These are phyloP conservation scores for Leptobrachium ailaonicum DNA, from an alignment of 2,113 vertebrate genomes.

Conservation along the genomic window DNA sequence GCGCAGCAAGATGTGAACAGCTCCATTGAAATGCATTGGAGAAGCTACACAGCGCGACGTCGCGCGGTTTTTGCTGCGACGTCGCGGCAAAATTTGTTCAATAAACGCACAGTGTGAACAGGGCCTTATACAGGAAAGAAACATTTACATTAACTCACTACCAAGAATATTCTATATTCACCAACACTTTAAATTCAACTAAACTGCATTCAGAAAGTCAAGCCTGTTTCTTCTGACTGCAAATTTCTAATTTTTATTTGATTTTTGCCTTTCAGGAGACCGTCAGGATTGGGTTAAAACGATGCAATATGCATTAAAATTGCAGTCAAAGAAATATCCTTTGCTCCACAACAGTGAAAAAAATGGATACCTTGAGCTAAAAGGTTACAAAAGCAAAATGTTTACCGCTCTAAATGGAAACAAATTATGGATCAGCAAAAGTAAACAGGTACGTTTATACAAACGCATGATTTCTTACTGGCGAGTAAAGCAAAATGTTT, in stretches of 20 bases:
- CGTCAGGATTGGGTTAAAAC: conserved; percentile 88
- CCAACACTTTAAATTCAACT: too few relatives aligned
- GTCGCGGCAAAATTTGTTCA: too few relatives aligned
- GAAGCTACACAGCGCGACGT: too few relatives aligned
- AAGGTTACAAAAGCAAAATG: conserved; percentile 91
- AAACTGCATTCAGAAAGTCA: too few relatives aligned
- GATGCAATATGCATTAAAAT: conserved; percentile 75
- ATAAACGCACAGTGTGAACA: too few relatives aligned
- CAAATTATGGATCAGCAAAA: conserved; percentile 93
- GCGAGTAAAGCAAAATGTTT: not conserved
- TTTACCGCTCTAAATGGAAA: conserved; percentile 84
- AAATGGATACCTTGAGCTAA: conserved; percentile 85
- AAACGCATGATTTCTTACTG: not conserved
- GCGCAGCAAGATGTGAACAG: too few relatives aligned
- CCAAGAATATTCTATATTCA: too few relatives aligned
- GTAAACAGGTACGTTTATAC: conserved; percentile 81
- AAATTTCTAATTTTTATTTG: not conserved
- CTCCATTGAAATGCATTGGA: too few relatives aligned
- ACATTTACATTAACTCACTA: too few relatives aligned
- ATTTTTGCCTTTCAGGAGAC: conserved; percentile 57
- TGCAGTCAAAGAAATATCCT: conserved; percentile 63
- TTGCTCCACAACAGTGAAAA: conserved; percentile 71
- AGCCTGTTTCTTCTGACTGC: too few relatives aligned
- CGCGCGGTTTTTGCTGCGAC: too few relatives aligned
- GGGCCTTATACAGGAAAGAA: too few relatives aligned